These are phyloP conservation scores for Nycticorax nycticorax DNA, from an alignment of 2,113 vertebrate genomes.

Conservation along the genomic window DNA sequence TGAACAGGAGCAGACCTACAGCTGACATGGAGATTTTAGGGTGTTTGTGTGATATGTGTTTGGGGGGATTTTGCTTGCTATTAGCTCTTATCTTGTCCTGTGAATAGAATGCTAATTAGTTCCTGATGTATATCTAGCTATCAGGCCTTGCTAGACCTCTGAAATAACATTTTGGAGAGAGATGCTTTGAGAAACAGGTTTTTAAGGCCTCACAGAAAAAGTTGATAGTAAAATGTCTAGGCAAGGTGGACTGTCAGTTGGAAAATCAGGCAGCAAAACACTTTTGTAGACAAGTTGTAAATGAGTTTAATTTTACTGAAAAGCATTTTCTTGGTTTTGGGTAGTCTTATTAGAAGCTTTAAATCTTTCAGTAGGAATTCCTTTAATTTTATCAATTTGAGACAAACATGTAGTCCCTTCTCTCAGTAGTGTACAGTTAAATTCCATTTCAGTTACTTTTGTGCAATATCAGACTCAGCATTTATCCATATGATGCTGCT, in stretches of 20 bases:
- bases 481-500: background rate
- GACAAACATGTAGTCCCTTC: background rate
- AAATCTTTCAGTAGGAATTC: background rate
- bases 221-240: background rate
- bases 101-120: background rate
- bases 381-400: background rate
- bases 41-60: rapidly evolving
- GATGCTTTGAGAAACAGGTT: background rate
- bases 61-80: background rate
- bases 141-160: background rate
- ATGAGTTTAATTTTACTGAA: background rate
- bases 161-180: background rate
- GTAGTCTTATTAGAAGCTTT: background rate
- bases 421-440: background rate
- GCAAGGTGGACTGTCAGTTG: background rate
- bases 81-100: background rate
- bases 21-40: background rate
- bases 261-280: background rate
- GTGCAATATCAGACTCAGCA: background rate
- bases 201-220: background rate
- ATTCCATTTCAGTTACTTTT: background rate
- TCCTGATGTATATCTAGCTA: background rate
- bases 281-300: background rate
- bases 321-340: background rate
- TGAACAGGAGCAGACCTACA: background rate